Percentiles rank a stretch among this genome's conserved stretches.
Evolutionary conservation across 37 sponge, comb jelly and placozoan species (phyloP).

Genomic region (Cliona cf. orientalis): DNA sequence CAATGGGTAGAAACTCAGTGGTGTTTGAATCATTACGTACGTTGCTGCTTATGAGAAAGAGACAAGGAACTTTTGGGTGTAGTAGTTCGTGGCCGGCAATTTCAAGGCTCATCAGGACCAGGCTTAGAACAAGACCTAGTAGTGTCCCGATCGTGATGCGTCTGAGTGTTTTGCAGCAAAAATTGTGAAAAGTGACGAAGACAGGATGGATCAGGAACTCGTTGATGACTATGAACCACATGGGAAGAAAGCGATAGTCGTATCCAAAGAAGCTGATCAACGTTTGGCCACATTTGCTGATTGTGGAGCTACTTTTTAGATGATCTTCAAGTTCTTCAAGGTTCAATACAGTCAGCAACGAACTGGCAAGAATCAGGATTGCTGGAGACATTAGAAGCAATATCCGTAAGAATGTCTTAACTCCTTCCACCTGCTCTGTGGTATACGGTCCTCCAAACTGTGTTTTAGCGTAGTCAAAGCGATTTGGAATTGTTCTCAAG

Average conservation of each 20-base stretch:
- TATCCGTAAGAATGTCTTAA: slow-evolving; percentile 22
- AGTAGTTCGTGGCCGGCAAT: too few relatives aligned
- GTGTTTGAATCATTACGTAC: not conserved
- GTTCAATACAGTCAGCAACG: too few relatives aligned
- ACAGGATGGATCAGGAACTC: not conserved
- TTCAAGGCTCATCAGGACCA: not conserved
- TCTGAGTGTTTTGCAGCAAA: too few relatives aligned
- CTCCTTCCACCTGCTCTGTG: slow-evolving; percentile 23
- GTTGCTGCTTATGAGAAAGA: too few relatives aligned
- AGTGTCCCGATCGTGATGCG: not conserved
- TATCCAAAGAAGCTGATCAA: not conserved
- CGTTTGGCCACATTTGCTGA: not conserved
- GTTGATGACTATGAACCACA: not conserved
- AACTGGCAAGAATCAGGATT: not conserved
- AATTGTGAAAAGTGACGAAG: too few relatives aligned
- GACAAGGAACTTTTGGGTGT: too few relatives aligned
- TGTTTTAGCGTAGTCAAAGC: not conserved
- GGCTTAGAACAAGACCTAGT: not conserved
- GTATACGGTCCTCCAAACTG: slow-evolving; percentile 13
- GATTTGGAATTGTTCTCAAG: not conserved
- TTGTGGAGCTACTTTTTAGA: too few relatives aligned
- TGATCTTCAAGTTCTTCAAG: too few relatives aligned
- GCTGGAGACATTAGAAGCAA: not conserved
- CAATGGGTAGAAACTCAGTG: not conserved
- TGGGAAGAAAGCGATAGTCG: not conserved